phyloP scores from a whole-genome alignment of 2,797 vertebrate species.

The Gymnocypris eckloni region DNA sequence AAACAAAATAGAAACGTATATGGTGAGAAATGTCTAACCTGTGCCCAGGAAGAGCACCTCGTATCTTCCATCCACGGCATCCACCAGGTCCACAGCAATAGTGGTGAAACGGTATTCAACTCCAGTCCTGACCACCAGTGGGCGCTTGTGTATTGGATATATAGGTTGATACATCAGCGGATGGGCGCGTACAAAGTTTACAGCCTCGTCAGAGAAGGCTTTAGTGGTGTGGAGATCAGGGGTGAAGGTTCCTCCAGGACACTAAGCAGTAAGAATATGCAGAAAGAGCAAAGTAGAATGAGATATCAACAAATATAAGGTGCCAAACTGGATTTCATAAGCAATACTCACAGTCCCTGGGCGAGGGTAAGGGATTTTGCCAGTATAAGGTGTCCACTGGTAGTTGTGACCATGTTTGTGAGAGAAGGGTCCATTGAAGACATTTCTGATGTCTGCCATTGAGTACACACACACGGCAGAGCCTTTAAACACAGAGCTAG shows the following conservation, averaged over 20 bases:
- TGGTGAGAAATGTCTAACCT: conserved; percentile 70
- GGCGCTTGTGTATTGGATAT: conserved; percentile 84
- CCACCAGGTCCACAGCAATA: conserved; percentile 87
- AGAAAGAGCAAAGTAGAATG: not conserved
- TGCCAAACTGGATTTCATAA: not conserved
- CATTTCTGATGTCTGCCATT: conserved; percentile 77
- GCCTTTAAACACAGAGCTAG: conserved; percentile 78
- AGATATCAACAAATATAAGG: not conserved
- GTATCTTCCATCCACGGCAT: conserved; percentile 88
- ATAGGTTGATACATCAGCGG: conserved; percentile 89
- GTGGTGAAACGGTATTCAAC: conserved; percentile 88
- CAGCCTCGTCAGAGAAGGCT: conserved; percentile 88
- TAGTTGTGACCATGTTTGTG: conserved; percentile 78
- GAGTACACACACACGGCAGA: conserved; percentile 79
- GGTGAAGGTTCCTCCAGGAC: conserved; percentile 89
- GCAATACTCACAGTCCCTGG: conserved; percentile 74
- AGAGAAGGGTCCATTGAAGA: conserved; percentile 79
- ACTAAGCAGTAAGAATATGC: conserved; percentile 68
- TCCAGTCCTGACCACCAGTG: conserved; percentile 86
- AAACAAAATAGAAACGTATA: not conserved
- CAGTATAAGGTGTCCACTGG: conserved; percentile 77
- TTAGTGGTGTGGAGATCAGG: conserved; percentile 87
- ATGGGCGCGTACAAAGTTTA: conserved; percentile 88
- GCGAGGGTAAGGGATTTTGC: conserved; percentile 77
- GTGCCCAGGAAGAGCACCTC: conserved; percentile 90